Evolutionary conservation across 2,888 invertebrate species (phyloP).

Genomic region (Nasonovia ribisnigri): DNA sequence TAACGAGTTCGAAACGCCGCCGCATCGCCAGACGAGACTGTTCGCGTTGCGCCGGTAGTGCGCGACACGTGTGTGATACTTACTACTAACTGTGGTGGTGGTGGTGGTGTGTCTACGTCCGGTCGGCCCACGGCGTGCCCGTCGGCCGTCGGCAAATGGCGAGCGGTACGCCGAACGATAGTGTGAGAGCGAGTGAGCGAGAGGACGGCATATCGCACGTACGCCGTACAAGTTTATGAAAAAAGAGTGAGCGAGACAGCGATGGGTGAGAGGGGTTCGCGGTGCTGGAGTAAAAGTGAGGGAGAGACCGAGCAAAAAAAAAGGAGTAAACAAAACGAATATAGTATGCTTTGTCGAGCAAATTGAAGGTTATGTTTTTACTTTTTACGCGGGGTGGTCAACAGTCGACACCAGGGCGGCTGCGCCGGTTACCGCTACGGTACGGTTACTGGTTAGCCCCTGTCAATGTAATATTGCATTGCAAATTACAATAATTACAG

Average conservation of each 20-base stretch:
- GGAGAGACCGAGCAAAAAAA: neutral
- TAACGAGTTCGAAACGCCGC: neutral
- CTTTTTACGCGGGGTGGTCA: slow-evolving; percentile 4
- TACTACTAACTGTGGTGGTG: too few relatives aligned
- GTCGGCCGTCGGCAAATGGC: neutral
- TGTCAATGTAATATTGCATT: too few relatives aligned
- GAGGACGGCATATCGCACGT: too few relatives aligned
- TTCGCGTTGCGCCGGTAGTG: slow-evolving; percentile 7
- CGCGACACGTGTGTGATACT: neutral
- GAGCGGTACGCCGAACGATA: neutral
- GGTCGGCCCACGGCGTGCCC: neutral
- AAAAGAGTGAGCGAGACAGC: too few relatives aligned
- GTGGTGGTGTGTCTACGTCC: neutral
- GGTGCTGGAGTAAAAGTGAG: neutral
- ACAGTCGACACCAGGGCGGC: neutral
- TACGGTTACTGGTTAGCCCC: neutral
- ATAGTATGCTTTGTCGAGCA: neutral
- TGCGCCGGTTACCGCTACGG: neutral
- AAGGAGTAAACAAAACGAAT: neutral
- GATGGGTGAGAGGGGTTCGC: too few relatives aligned
- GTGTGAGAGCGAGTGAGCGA: neutral
- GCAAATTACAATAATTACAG: too few relatives aligned
- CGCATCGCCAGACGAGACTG: slow-evolving; percentile 13
- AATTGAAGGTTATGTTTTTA: slow-evolving; percentile 57
- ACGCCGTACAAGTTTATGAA: too few relatives aligned